Percentiles rank a stretch among this genome's conserved stretches.
phyloP scores from a whole-genome alignment of 2,888 invertebrate genomes.

The Apotomis capreana region DNA sequence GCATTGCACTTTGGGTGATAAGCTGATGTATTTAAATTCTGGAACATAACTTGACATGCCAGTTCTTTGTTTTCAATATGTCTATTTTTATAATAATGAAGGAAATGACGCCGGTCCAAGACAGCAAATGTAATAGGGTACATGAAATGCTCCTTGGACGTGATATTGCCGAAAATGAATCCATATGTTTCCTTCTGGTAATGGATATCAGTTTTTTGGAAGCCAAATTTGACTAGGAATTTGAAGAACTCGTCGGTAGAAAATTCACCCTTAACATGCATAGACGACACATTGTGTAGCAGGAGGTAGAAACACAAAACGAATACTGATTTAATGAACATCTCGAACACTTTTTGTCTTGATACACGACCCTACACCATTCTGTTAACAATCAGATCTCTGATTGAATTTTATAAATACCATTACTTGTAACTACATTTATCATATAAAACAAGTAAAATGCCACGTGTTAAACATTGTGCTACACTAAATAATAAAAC shows the following conservation, averaged over 20 bases:
- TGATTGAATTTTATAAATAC: not conserved
- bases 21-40: slow-evolving; percentile 90
- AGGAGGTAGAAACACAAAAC: slow-evolving; percentile 61
- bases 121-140: slow-evolving; percentile 93
- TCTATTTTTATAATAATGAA: slow-evolving; percentile 94
- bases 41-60: slow-evolving; percentile 94
- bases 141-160: slow-evolving; percentile 86
- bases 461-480: slow-evolving; percentile 7
- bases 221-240: slow-evolving; percentile 97
- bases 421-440: slow-evolving; percentile 11
- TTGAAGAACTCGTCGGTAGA: slow-evolving; percentile 89
- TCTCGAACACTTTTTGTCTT: slow-evolving; percentile 52
- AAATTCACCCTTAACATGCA: slow-evolving; percentile 75
- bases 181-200: slow-evolving; percentile 94
- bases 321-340: slow-evolving; percentile 63
- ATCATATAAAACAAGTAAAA: not conserved
- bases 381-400: slow-evolving; percentile 11
- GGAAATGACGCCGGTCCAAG: slow-evolving; percentile 93
- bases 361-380: slow-evolving; percentile 16
- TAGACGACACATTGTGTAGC: slow-evolving; percentile 57
- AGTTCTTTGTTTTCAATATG: slow-evolving; percentile 84
- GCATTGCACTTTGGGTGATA: slow-evolving; percentile 93
- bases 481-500: slow-evolving; percentile 12
- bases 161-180: slow-evolving; percentile 98
- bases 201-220: slow-evolving; percentile 96